A percentile compares a stretch with the other conserved stretches of the same genome.
phyloP scores from a whole-genome alignment of 2,113 vertebrate species.

The Crotalus tigris region DNA sequence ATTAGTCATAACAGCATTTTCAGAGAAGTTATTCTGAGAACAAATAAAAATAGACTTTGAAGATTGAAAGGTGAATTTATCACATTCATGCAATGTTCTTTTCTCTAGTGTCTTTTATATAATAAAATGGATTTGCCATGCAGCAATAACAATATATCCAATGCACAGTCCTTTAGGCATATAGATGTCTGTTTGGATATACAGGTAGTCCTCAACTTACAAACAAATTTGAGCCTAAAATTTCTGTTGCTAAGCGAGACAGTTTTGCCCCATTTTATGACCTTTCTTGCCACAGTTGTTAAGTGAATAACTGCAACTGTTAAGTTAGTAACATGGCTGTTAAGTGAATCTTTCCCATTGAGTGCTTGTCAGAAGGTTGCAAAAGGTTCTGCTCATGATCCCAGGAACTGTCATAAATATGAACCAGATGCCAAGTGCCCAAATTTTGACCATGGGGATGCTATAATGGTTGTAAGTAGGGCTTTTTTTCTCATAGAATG shows the following conservation, averaged over 20 bases:
- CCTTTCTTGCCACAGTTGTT: background rate
- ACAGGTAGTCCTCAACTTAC: background rate
- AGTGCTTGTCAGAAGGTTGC: background rate
- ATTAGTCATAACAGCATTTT: background rate
- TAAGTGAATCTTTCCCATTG: too few species aligned
- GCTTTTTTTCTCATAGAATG: too few species aligned
- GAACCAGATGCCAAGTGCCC: background rate
- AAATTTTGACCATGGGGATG: background rate
- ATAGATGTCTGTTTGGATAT: background rate
- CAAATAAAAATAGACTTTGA: slow-evolving; percentile 12
- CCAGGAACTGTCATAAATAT: background rate
- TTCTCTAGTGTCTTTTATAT: background rate
- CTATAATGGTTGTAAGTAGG: background rate
- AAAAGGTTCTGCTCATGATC: background rate
- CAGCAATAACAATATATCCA: background rate
- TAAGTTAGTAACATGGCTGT: background rate
- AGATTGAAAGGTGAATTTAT: background rate
- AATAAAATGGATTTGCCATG: background rate
- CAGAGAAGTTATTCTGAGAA: background rate
- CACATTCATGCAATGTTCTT: background rate
- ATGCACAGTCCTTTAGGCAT: background rate
- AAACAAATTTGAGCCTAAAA: background rate
- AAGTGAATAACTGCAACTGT: background rate
- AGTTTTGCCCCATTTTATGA: background rate
- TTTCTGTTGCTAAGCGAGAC: background rate